Conservation (phyloP, 1,140 invertebrate species). For the Mesaphorura yosii region DNA sequence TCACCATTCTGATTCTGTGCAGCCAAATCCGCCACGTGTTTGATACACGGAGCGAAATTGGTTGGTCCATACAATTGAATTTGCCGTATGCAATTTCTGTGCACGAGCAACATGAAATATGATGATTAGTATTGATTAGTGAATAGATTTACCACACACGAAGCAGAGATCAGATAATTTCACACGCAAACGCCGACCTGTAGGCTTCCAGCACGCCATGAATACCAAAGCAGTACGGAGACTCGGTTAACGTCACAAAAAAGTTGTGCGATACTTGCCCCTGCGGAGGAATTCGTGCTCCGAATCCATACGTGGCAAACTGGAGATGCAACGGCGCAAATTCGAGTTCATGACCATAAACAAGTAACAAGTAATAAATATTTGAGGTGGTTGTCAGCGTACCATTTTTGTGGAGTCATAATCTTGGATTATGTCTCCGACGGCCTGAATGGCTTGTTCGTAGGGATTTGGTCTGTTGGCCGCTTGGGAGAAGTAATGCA, state of each 20-base stretch:
- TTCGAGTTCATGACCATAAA: not conserved
- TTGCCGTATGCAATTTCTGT: slow-evolving; percentile 33
- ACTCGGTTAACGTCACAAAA: slow-evolving; percentile 45
- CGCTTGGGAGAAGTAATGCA: slow-evolving; percentile 42
- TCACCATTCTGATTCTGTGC: slow-evolving; percentile 39
- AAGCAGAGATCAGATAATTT: slow-evolving; percentile 1
- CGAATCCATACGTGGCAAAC: slow-evolving; percentile 42
- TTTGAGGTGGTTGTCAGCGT: too few species aligned
- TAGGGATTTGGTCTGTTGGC: slow-evolving; percentile 45
- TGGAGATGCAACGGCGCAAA: too few species aligned
- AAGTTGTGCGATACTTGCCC: slow-evolving; percentile 47
- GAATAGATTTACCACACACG: not conserved
- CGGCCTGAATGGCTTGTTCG: slow-evolving; percentile 45
- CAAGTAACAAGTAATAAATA: too few species aligned
- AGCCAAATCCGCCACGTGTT: slow-evolving; percentile 43
- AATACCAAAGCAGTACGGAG: slow-evolving; percentile 43
- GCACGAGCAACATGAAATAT: too few species aligned
- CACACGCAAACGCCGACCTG: slow-evolving; percentile 14
- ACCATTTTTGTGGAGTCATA: slow-evolving; percentile 46
- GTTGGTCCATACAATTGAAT: slow-evolving; percentile 50
- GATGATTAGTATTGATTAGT: not conserved
- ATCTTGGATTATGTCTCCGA: slow-evolving; percentile 54
- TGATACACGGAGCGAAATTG: slow-evolving; percentile 53
- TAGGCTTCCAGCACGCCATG: slow-evolving; percentile 36
- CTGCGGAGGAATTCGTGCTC: slow-evolving; percentile 43